Base-by-base conservation (phyloP, 1,140 invertebrate species). In the Drosophila orosa region DNA sequence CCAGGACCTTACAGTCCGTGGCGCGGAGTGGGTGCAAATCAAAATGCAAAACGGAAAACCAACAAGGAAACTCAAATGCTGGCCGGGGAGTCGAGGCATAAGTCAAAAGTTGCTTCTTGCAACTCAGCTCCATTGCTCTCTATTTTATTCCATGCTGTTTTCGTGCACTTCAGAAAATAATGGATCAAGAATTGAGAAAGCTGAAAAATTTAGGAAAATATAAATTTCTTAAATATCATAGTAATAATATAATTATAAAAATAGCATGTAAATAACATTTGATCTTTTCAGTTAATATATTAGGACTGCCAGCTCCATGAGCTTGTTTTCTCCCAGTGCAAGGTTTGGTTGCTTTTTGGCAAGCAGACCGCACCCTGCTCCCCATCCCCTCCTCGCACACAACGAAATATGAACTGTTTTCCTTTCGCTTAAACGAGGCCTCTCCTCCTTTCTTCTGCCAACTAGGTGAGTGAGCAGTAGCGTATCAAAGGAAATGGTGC, bases 41-140 rank as follows among this genome's bases (percentile, higher is more conserved):
- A 89, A 84, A 87, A 89, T 89, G 85, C 84, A 90, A 89, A 89
- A 75, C 80, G 84, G 85, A 89, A 87, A 85, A 81, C 81, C 67
- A 60, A 82, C 72, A 79, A 84, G 66, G 59, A 84, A 84, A 84
- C 84, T 78, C 33, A 79, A 86, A 79, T 71, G 66, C 57, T 63
- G 45, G 72, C 73, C 65, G 61, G 68, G 62, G 57, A 78, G 62
- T 79, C 45, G 63, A 67, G 80, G 68, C 76, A 89, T 87, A 87
- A 87, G 84, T 89, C 84, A 87, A 74, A 80, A 63, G 67, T 66
- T 81, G 69, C 40, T 42, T 58, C 50, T 67, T 72, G 74, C 65
- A 61, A 50, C 63, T 63, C 42, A 56, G 35, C 35, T 40, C 72
- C 45, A 57, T 40, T 50, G 68, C 62, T 19, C 24, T 56, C 27